These are phyloP conservation scores for Holocentrus rufus DNA, from an alignment of 2,797 vertebrate species.

Conservation along the genomic window DNA sequence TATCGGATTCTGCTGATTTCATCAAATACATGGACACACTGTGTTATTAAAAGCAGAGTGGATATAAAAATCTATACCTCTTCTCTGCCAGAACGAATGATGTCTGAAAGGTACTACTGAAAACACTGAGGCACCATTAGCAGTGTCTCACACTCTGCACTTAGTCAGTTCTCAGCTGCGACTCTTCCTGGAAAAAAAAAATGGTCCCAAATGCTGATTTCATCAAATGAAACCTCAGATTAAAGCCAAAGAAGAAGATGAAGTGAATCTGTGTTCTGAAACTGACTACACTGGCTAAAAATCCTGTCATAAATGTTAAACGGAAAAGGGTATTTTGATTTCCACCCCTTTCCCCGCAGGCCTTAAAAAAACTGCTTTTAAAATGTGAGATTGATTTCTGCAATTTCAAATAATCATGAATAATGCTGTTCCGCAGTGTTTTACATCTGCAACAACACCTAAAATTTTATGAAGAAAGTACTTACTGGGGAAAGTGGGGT, in stretches of 20 bases:
- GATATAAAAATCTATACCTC: neutral
- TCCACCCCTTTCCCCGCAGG: too few relatives aligned
- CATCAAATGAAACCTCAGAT: neutral
- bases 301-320: too few relatives aligned
- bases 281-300: too few relatives aligned
- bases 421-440: slow-evolving; percentile 18
- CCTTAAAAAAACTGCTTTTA: neutral
- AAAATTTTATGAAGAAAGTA: slow-evolving; percentile 25
- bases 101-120: slow-evolving; percentile 26
- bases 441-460: slow-evolving; percentile 21
- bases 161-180: slow-evolving; percentile 7
- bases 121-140: slow-evolving; percentile 21
- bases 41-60: neutral
- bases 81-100: slow-evolving; percentile 10
- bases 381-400: neutral
- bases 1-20: neutral
- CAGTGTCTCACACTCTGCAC: slow-evolving; percentile 7
- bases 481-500: neutral
- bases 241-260: neutral
- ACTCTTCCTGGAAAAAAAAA: slow-evolving; percentile 22
- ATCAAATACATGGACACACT: neutral
- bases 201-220: slow-evolving; percentile 5
- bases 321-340: too few relatives aligned
- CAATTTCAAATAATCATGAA: slow-evolving; percentile 15
- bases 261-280: neutral